Percentiles rank a stretch among this genome's conserved stretches.
These are phyloP conservation scores for Tridacna crocea DNA, from an alignment of 2,888 invertebrate genomes.

Conservation along the genomic window DNA sequence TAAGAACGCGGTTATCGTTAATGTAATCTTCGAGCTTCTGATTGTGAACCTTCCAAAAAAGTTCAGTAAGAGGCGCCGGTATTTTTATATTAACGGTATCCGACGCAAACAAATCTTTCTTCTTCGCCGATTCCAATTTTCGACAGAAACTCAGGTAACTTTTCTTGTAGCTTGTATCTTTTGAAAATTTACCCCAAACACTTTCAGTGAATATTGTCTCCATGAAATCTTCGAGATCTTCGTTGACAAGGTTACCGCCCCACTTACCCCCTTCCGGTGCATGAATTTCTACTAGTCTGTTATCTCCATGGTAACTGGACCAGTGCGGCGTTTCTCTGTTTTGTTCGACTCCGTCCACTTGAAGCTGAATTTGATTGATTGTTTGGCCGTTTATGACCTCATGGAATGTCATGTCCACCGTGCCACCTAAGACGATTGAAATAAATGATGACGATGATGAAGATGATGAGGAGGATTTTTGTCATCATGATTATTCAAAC, in stretches of 20 bases:
- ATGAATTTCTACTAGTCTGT: conserved; percentile 6
- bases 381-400: not conserved
- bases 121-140: not conserved
- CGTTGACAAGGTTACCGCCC: conserved; percentile 30
- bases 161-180: not conserved
- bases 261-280: conserved; percentile 25
- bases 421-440: conserved; percentile 19
- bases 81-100: not conserved
- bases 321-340: no score
- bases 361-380: not conserved
- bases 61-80: not conserved
- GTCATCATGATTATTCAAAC: not conserved
- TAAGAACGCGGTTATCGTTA: not conserved
- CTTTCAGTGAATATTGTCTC: not conserved
- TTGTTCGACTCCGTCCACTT: not conserved
- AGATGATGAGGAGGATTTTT: not conserved
- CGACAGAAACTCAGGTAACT: not conserved
- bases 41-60: not conserved
- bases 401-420: conserved; percentile 18
- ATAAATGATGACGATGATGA: not conserved
- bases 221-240: conserved; percentile 12
- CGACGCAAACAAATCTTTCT: not conserved
- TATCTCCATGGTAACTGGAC: not conserved
- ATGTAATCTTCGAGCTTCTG: not conserved
- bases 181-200: not conserved